Percentiles rank a stretch among this genome's conserved stretches.
phyloP scores from a whole-genome alignment of 2,888 invertebrate species.

The Eretmocerus hayati region DNA sequence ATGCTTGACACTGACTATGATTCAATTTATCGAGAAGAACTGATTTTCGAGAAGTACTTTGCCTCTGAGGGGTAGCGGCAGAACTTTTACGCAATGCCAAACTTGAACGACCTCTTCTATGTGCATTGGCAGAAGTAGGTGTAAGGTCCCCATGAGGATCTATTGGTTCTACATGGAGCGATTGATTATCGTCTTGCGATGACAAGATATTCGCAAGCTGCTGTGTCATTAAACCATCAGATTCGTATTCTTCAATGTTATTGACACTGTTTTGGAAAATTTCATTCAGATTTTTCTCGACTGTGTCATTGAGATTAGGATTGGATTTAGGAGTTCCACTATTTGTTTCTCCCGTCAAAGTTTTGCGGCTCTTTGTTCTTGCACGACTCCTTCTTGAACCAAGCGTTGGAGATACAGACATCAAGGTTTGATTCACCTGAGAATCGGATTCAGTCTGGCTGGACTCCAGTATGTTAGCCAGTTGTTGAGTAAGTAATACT shows the following conservation, averaged over 20 bases:
- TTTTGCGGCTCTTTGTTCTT: slow-evolving; percentile 3
- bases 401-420: slow-evolving; percentile 13
- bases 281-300: slow-evolving; percentile 15
- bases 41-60: neutral
- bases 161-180: too few species aligned
- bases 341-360: neutral
- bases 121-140: too few species aligned
- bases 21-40: too few species aligned
- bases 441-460: slow-evolving; percentile 21
- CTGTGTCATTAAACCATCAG: slow-evolving; percentile 33
- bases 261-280: slow-evolving; percentile 11
- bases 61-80: neutral
- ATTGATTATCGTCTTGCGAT: slow-evolving; percentile 13
- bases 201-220: slow-evolving; percentile 31
- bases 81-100: too few species aligned
- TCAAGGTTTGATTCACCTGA: neutral
- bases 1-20: neutral
- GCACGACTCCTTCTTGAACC: neutral
- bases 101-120: too few species aligned
- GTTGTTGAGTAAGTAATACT: slow-evolving; percentile 33
- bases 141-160: too few species aligned
- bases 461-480: slow-evolving; percentile 30
- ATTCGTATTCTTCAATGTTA: slow-evolving; percentile 10
- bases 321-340: neutral
- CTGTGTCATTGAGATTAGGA: slow-evolving; percentile 15